Evolutionary conservation across 2,888 invertebrate genomes (phyloP).

Genomic region (Dynastes maya): DNA sequence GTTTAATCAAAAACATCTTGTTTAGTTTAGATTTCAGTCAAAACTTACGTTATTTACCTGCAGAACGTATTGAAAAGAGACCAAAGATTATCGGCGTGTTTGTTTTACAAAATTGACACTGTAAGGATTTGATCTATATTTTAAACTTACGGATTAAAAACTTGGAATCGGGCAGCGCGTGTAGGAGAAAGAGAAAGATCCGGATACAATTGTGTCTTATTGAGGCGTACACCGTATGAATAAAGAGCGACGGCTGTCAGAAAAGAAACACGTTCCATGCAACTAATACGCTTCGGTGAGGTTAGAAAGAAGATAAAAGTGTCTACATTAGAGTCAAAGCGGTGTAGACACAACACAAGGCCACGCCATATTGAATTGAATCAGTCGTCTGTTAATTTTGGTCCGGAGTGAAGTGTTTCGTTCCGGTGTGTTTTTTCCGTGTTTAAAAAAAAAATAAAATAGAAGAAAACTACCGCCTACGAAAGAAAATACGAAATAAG

Average conservation of each 20-base stretch:
- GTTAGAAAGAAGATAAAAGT: slow-evolving; percentile 58
- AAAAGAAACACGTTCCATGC: slow-evolving; percentile 56
- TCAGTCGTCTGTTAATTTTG: slow-evolving; percentile 75
- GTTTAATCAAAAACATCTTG: no score
- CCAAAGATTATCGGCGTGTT: slow-evolving; percentile 43
- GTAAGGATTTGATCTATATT: slow-evolving; percentile 54
- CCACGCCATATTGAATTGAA: slow-evolving; percentile 76
- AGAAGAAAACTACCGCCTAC: slow-evolving; percentile 10
- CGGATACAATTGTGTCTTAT: slow-evolving; percentile 51
- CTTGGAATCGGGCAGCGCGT: slow-evolving; percentile 38
- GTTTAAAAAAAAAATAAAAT: slow-evolving; percentile 56
- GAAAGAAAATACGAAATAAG: slow-evolving; percentile 44
- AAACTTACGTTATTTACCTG: slow-evolving; percentile 27
- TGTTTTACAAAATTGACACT: slow-evolving; percentile 51
- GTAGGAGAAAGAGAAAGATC: slow-evolving; percentile 56
- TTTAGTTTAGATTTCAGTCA: neutral
- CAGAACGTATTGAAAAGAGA: slow-evolving; percentile 48
- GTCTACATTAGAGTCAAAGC: slow-evolving; percentile 59
- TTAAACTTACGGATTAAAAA: slow-evolving; percentile 53
- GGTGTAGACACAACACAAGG: slow-evolving; percentile 70
- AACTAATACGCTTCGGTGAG: slow-evolving; percentile 57
- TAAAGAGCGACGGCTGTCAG: slow-evolving; percentile 59
- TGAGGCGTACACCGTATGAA: slow-evolving; percentile 62
- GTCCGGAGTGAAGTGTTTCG: slow-evolving; percentile 68
- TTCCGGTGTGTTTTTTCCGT: slow-evolving; percentile 64